A percentile compares a stretch with the other conserved stretches of the same genome.
Evolutionary conservation across 2,888 invertebrate genomes (phyloP).

Genomic region (Cephus rjabovi): DNA sequence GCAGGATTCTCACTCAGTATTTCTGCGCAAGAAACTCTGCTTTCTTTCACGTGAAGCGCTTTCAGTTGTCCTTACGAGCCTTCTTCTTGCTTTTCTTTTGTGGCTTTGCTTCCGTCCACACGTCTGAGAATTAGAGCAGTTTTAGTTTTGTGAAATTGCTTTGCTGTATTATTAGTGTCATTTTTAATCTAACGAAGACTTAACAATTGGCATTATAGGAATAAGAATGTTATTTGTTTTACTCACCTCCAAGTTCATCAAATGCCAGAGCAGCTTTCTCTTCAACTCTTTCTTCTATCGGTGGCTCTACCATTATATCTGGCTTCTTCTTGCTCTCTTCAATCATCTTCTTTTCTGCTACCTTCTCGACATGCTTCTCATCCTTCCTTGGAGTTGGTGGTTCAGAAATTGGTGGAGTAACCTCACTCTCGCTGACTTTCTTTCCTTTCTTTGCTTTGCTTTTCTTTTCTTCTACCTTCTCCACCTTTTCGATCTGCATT

Average conservation of each 20-base stretch:
- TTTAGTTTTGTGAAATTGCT: neutral
- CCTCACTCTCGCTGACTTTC: constrained; percentile 11
- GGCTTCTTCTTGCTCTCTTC: constrained; percentile 41
- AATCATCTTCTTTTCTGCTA: constrained; percentile 32
- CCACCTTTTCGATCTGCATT: constrained; percentile 49
- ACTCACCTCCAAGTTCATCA: constrained; percentile 73
- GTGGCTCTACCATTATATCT: constrained; percentile 24
- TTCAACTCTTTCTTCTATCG: constrained; percentile 39
- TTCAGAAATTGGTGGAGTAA: constrained; percentile 7
- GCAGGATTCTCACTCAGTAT: constrained; percentile 36
- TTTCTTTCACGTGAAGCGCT: constrained; percentile 44
- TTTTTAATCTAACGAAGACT: neutral
- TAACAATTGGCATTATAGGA: neutral
- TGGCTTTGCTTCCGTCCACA: constrained; percentile 81
- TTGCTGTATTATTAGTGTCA: neutral
- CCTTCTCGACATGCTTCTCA: constrained; percentile 43
- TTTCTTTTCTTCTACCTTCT: constrained; percentile 59
- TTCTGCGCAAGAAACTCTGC: constrained; percentile 29
- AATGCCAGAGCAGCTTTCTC: constrained; percentile 66
- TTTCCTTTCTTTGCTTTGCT: constrained; percentile 63
- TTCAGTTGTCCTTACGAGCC: constrained; percentile 79
- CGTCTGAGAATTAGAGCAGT: constrained; percentile 68
- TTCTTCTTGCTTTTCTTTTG: constrained; percentile 83
- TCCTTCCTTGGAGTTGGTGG: constrained; percentile 40
- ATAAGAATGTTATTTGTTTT: constrained; percentile 55